Conservation (phyloP, 2,888 invertebrate species). For the Cantharis flavilabris region DNA sequence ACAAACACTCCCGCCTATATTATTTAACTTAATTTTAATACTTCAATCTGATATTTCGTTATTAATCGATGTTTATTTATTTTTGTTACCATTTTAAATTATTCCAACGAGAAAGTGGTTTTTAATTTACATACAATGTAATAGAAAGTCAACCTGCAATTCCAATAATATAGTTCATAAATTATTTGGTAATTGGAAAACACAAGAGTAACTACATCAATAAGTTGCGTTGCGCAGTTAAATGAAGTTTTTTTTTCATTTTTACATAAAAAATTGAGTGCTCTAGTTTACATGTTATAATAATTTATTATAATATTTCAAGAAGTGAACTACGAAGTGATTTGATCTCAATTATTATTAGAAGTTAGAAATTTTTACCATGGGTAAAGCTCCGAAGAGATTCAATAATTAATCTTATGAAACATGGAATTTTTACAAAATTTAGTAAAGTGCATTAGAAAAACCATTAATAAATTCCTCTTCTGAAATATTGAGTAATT, state of each 20-base stretch:
- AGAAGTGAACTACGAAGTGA: no score
- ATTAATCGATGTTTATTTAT: neutral
- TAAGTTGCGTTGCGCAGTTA: neutral
- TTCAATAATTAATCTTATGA: no score
- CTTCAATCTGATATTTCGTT: neutral
- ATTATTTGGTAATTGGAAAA: neutral
- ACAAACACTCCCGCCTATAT: no score
- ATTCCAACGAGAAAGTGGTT: neutral
- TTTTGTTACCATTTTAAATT: neutral
- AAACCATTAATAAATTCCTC: no score
- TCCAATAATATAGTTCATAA: neutral
- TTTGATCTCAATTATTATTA: no score
- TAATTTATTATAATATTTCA: no score
- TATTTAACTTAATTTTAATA: neutral
- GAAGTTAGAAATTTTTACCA: no score
- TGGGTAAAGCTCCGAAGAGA: no score
- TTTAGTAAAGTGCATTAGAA: no score
- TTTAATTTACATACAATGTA: constrained; percentile 3
- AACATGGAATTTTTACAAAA: no score
- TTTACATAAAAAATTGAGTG: neutral
- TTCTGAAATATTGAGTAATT: no score
- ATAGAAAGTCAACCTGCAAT: constrained; percentile 1
- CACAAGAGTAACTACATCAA: neutral
- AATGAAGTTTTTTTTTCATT: neutral
- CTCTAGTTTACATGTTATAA: no score